phyloP scores from a whole-genome alignment of 35 echinoderm and acorn worm genomes.

The Eucidaris tribuloides region DNA sequence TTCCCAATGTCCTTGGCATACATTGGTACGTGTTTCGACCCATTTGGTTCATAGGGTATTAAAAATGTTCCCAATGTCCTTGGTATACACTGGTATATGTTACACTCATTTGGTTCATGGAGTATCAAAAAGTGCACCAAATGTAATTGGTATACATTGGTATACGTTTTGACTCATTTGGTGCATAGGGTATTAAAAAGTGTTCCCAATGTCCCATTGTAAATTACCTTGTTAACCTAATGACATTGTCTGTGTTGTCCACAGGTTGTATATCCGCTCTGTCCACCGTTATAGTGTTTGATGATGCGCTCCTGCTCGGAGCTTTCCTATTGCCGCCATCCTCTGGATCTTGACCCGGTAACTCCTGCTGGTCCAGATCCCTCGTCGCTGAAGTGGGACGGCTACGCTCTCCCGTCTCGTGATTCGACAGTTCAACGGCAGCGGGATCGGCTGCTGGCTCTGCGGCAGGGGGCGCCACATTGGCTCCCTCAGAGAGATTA shows the following conservation, averaged over 20 bases:
- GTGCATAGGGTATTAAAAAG: too few relatives aligned
- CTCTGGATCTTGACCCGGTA: too few relatives aligned
- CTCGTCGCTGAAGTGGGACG: slow-evolving; percentile 9
- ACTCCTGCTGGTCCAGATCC: slow-evolving; percentile 1
- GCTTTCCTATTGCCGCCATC: slow-evolving; percentile 5
- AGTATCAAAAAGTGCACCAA: too few relatives aligned
- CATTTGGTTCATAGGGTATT: too few relatives aligned
- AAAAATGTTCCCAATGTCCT: too few relatives aligned
- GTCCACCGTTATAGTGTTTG: neutral
- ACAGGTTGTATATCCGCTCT: slow-evolving; percentile 12
- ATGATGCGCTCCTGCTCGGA: neutral
- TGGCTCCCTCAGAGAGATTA: slow-evolving; percentile 8
- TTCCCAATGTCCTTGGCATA: too few relatives aligned
- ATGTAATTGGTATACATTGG: too few relatives aligned
- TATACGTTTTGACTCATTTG: too few relatives aligned
- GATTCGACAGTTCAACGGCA: slow-evolving; percentile 6
- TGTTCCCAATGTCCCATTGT: too few relatives aligned
- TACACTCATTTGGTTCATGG: too few relatives aligned
- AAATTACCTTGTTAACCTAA: slow-evolving; percentile 8
- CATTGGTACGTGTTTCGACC: too few relatives aligned
- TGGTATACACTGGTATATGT: too few relatives aligned
- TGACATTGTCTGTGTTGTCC: neutral
- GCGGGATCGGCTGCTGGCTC: neutral
- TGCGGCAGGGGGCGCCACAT: neutral
- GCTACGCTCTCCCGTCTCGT: slow-evolving; percentile 12